Conservation (phyloP, 1,140 invertebrate genomes). For the Leucophenga varia region DNA sequence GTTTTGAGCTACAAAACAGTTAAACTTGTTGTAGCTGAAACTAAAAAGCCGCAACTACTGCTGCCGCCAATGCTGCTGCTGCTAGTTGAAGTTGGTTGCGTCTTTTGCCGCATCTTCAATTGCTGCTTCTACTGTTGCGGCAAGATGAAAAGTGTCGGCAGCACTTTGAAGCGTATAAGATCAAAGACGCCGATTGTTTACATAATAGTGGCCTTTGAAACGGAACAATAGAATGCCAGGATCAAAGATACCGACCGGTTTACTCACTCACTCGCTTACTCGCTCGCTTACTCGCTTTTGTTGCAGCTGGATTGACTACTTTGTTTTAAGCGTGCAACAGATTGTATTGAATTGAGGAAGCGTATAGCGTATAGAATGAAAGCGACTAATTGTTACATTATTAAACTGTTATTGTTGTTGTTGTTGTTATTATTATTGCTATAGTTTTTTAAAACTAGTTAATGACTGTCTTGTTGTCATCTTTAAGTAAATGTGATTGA, state of each 20-base stretch:
- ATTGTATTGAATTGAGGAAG: too few relatives aligned
- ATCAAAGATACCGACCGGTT: conserved; percentile 51
- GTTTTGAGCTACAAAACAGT: too few relatives aligned
- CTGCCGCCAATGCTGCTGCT: conserved; percentile 20
- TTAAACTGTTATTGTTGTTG: conserved; percentile 2
- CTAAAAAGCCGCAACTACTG: not conserved
- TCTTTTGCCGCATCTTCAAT: not conserved
- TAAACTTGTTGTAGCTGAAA: too few relatives aligned
- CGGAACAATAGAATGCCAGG: conserved; percentile 58
- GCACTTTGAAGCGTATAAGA: conserved; percentile 55
- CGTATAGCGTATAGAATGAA: too few relatives aligned
- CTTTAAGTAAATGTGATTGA: too few relatives aligned
- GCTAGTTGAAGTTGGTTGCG: not conserved
- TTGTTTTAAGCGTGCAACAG: too few relatives aligned
- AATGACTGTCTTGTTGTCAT: too few relatives aligned
- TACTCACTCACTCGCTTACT: conserved; percentile 41
- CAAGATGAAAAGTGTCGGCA: conserved; percentile 50
- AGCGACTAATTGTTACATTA: too few relatives aligned
- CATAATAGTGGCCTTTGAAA: conserved; percentile 58
- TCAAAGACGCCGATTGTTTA: conserved; percentile 57
- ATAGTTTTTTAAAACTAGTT: too few relatives aligned
- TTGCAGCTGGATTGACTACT: not conserved
- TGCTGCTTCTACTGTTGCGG: conserved; percentile 38
- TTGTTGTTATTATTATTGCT: not conserved
- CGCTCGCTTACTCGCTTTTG: not conserved